Conservation (phyloP, 2,113 vertebrate genomes). For the Sphyrna mokarran region DNA sequence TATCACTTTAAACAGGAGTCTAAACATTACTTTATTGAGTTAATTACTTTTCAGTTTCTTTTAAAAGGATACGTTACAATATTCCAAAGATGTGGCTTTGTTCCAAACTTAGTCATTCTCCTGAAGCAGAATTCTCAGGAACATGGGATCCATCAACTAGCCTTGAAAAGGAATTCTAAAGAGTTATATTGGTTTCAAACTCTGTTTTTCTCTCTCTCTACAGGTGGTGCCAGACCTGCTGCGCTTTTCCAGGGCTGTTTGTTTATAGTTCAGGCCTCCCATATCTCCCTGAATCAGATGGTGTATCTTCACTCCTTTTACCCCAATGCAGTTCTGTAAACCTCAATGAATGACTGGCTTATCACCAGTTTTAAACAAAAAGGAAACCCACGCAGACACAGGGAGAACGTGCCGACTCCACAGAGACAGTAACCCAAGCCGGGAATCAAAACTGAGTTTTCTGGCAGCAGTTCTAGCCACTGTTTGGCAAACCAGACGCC, state of each 20-base stretch:
- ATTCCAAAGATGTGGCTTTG: not conserved
- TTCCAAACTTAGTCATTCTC: not conserved
- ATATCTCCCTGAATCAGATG: not conserved
- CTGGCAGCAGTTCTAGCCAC: too few species aligned
- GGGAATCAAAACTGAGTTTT: too few species aligned
- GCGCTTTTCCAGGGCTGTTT: too few species aligned
- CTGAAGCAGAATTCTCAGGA: not conserved
- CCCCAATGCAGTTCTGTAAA: not conserved
- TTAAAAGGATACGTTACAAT: not conserved
- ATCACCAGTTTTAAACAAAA: too few species aligned
- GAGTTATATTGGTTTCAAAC: too few species aligned
- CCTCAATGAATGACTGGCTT: not conserved
- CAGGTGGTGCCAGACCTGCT: too few species aligned
- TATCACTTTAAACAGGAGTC: not conserved
- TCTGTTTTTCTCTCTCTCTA: too few species aligned
- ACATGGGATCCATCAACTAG: not conserved
- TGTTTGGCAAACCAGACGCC: not conserved
- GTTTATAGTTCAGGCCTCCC: not conserved
- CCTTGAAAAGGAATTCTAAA: too few species aligned
- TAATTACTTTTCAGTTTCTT: conserved; percentile 5
- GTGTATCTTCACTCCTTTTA: not conserved
- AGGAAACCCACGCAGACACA: too few species aligned
- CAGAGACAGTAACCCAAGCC: too few species aligned
- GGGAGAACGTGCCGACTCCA: too few species aligned
- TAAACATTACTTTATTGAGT: not conserved